phyloP scores from a whole-genome alignment of 1,140 invertebrate species.

The Bombus sylvicola region DNA sequence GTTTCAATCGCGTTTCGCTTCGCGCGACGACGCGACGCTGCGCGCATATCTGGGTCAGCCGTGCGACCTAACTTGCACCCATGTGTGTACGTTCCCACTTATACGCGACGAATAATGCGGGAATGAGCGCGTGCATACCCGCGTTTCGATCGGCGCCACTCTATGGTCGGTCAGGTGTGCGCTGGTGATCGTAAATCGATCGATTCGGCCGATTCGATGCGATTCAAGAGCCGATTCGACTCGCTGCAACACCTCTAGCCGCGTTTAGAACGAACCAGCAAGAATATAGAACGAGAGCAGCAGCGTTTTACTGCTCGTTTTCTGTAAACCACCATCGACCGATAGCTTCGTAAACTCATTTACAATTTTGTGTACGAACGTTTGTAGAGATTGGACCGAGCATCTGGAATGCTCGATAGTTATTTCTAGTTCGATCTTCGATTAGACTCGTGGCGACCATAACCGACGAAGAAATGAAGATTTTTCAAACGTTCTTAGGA shows the following conservation, averaged over 20 bases:
- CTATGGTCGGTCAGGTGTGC: not conserved
- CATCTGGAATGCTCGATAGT: too few species aligned
- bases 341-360: too few species aligned
- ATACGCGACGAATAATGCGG: conserved; percentile 5
- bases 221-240: not conserved
- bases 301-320: too few species aligned
- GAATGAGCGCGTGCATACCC: not conserved
- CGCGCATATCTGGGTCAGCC: not conserved
- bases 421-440: too few species aligned
- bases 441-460: too few species aligned
- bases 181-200: not conserved
- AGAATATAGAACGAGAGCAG: too few species aligned
- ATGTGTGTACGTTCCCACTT: not conserved
- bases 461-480: too few species aligned
- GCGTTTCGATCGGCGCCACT: conserved; percentile 1
- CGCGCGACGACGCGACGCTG: not conserved
- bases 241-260: not conserved
- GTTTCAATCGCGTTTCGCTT: not conserved
- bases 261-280: not conserved
- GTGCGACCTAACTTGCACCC: not conserved
- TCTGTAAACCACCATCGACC: too few species aligned
- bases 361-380: too few species aligned
- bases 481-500: too few species aligned
- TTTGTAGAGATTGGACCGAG: too few species aligned
- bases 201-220: not conserved